Conservation (phyloP, 2,888 invertebrate species). For the Drosophila neonasuta region DNA sequence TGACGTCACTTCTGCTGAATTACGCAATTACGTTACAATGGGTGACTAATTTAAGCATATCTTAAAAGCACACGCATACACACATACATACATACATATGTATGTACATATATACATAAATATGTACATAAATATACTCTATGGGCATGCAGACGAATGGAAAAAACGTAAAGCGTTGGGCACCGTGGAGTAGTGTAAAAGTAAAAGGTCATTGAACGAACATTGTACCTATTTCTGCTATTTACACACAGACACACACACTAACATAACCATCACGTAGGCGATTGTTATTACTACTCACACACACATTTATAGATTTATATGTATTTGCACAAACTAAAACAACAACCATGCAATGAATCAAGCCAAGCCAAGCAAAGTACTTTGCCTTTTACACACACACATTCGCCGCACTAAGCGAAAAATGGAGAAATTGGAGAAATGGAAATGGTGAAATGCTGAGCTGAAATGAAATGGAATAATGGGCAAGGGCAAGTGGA, state of each 20-base stretch:
- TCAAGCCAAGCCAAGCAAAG: constrained; percentile 35
- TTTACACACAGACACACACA: constrained; percentile 40
- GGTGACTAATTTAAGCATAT: constrained; percentile 70
- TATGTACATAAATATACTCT: too few species aligned
- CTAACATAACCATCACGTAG: constrained; percentile 25
- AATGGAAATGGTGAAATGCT: constrained; percentile 54
- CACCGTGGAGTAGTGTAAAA: constrained; percentile 62
- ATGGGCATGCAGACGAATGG: constrained; percentile 24
- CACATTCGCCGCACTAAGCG: constrained; percentile 56
- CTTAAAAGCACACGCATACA: constrained; percentile 45
- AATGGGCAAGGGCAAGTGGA: constrained; percentile 57
- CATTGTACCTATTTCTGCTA: constrained; percentile 74
- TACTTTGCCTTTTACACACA: constrained; percentile 41
- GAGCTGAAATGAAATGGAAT: constrained; percentile 41
- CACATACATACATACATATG: constrained; percentile 12
- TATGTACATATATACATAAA: too few species aligned
- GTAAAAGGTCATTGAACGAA: constrained; percentile 76
- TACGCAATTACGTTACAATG: constrained; percentile 63
- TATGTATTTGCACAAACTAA: constrained; percentile 46
- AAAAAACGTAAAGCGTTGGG: constrained; percentile 19
- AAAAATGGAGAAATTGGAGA: constrained; percentile 70
- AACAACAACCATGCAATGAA: constrained; percentile 33
- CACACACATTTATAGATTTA: constrained; percentile 6
- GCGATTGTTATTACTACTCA: constrained; percentile 47
- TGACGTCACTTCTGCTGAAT: constrained; percentile 65